Evolutionary conservation across 2,797 vertebrate genomes (phyloP), one percentile per base, ranked within the genome.

Genomic region (Clarias fuscus): DNA sequence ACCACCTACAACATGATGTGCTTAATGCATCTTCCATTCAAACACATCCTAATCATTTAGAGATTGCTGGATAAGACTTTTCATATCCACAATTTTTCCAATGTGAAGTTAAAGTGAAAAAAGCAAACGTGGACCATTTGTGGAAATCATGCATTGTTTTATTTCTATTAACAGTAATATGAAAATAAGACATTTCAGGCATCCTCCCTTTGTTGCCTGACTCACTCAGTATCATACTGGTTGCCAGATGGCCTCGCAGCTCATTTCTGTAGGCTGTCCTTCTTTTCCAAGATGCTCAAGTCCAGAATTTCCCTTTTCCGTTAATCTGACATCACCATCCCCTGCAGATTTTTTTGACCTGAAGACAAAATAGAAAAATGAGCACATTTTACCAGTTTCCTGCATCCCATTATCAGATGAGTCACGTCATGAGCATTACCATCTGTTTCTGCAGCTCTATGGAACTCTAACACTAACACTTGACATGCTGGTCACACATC

Each of bases 131-230:
- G 86, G 58, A 64, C 84, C 67, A 84, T 27, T 27, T 68, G 24
- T 58, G 43, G 27, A 65, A 5, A 3, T 53, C 27, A 85, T 48
- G 33, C 85, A 15, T 33, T 22, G 82, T 67, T 75, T 64, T 78
- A 72, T 91, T 90, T 90, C 64, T 89, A 92, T 89, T 91, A 79
- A 61, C 59, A 62, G 30, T 88, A 67, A 90, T 89, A 88, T n/a
- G n/a, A n/a, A n/a, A n/a, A n/a, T 65, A 85, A 80, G 61, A 61
- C 83, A 72, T 76, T 84, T 86, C 8, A n/a, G 78, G 82, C 53
- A 80, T 80, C 48, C 78, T 40, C 11, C 75, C 62, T 64, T 58
- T 62, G 30, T 76, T 80, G 65, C 59, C 81, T 64, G 53, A 33
- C 27, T 82, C 75, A 72, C 18, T 81, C 61, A 56, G 73, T 33